Base-by-base conservation (phyloP, 2,888 invertebrate species). In the Phrixothrix hirtus region DNA sequence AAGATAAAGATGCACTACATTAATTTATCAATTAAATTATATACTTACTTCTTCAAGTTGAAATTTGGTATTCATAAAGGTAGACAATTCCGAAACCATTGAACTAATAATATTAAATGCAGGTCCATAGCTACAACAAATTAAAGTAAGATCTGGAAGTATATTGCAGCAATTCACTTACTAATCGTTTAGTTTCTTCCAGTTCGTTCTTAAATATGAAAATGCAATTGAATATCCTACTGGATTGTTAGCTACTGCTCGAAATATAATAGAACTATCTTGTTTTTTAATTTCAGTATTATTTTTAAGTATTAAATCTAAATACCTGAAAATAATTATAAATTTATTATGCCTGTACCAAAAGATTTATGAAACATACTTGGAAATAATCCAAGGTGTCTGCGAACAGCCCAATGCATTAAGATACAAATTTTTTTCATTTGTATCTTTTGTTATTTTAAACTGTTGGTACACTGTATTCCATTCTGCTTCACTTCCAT, bases 401-500 rank as follows among this genome's bases (percentile, higher is more conserved):
- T 77, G 77, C 16, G 81, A 78, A 63, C 82, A 83, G 32, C 82
- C 82, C 31, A 83, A 63, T 0, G 81, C 77, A 7, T 75, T 72
- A 9, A 86, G 72, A 4, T 88, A 76, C 25, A 79, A 78, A 41
- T 79, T 79, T 62, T 83, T 83, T 63, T 88, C 87, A 0, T 83
- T 78, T 0, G 82, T 83, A 9, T 82, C 80, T 34, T 75, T 75
- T 0, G 78, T 70, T 4, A 68, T 68, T 35, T 75, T 62, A 65
- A 81, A 84, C 51, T 75, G 71, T 11, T 80, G 73, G 68, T 83
- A 84, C 12, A 83, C 82, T 65, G 84, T 86, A 50, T 85, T 78
- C 88, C 88, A 89, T 70, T 87, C 87, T 5, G 76, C 76, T 57
- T 79, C 79, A 0, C 81, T 81, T 0, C 86, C 87, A 60, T 82